Percentiles rank a stretch among this genome's conserved stretches.
Conservation (phyloP, 2,113 vertebrate species). For the Sinosuthora webbiana region DNA sequence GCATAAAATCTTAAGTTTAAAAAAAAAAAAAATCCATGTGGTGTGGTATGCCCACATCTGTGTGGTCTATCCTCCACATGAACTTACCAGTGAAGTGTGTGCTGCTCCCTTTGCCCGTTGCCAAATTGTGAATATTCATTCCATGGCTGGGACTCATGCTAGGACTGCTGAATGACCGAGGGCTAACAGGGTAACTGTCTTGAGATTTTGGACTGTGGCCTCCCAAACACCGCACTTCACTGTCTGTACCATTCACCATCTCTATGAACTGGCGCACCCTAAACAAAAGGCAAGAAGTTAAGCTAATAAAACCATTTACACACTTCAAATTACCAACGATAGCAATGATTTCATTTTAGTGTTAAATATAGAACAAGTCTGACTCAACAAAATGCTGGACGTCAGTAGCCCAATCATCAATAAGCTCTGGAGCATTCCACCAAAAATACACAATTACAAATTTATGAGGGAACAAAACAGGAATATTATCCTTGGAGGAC, state of each 20-base stretch:
- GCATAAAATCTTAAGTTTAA: background rate
- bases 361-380: background rate
- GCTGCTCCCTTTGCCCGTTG: conserved; percentile 81
- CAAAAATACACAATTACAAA: background rate
- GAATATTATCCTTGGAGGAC: conserved; percentile 1
- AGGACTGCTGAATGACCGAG: conserved; percentile 90
- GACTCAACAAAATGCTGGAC: background rate
- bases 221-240: conserved; percentile 94
- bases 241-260: conserved; percentile 99
- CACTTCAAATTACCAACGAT: background rate
- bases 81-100: conserved; percentile 86
- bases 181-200: conserved; percentile 93
- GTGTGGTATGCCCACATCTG: background rate
- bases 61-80: fast-evolving
- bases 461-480: conserved; percentile 19
- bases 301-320: background rate
- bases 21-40: fast-evolving
- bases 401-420: background rate
- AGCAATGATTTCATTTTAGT: background rate
- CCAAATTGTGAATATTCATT: conserved; percentile 77
- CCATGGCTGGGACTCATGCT: conserved; percentile 85
- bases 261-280: conserved; percentile 99
- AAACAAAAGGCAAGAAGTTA: conserved; percentile 61
- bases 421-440: background rate
- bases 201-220: conserved; percentile 98